These are phyloP conservation scores for Cynoglossus semilaevis DNA, from an alignment of 2,113 vertebrate species.

Conservation along the genomic window DNA sequence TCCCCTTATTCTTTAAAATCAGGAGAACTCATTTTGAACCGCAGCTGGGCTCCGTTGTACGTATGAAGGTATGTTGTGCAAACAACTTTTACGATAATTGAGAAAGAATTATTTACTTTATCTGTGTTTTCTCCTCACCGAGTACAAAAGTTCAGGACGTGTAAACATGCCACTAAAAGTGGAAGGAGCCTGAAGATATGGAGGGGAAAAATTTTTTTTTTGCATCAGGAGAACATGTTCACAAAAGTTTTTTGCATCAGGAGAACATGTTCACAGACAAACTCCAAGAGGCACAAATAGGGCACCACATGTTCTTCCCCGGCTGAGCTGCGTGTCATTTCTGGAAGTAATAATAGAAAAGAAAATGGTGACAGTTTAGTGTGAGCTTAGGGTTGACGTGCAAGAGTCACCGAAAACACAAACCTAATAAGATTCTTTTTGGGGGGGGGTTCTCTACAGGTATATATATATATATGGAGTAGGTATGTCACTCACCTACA, in stretches of 20 bases:
- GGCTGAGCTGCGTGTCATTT: neutral
- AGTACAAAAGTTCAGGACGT: constrained; percentile 5
- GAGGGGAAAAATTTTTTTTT: neutral
- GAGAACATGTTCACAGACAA: neutral
- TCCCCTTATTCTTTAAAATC: too few species aligned
- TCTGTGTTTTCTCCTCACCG: neutral
- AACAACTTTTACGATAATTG: neutral
- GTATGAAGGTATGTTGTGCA: neutral
- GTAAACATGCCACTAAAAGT: neutral
- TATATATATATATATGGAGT: too few species aligned
- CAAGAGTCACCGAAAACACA: neutral
- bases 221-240: neutral
- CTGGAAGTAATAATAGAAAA: neutral
- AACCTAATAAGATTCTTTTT: neutral
- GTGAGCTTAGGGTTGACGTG: neutral
- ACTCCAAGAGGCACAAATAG: constrained; percentile 1
- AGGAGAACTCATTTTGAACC: too few species aligned
- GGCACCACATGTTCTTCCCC: constrained; percentile 4
- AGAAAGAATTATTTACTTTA: neutral
- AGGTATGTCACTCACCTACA: too few species aligned
- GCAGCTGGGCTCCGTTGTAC: too few species aligned
- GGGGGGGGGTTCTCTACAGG: too few species aligned
- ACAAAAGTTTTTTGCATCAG: neutral
- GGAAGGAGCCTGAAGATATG: too few species aligned
- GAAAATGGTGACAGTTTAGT: neutral